Percentiles rank a stretch among this genome's conserved stretches.
These are phyloP conservation scores for Myzus persicae DNA, from an alignment of 1,140 invertebrate species.

Conservation along the genomic window DNA sequence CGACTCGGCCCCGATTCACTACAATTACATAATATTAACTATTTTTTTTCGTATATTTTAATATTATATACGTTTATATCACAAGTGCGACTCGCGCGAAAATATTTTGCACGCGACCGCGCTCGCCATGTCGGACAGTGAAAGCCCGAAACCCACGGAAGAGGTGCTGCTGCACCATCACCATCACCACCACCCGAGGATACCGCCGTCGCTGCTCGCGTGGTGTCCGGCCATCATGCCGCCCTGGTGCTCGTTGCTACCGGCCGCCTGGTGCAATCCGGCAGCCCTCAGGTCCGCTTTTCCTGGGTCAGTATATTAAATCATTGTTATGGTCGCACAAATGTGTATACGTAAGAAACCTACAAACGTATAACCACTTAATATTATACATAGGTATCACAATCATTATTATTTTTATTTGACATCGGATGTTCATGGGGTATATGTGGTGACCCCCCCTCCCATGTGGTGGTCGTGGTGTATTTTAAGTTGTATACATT, in stretches of 20 bases:
- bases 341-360: too few relatives aligned
- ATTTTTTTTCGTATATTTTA: background rate
- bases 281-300: slow-evolving; percentile 61
- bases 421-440: too few relatives aligned
- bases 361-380: too few relatives aligned
- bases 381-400: too few relatives aligned
- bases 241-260: slow-evolving; percentile 61
- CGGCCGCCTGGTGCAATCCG: slow-evolving; percentile 62
- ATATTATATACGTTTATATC: background rate
- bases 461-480: too few relatives aligned
- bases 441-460: too few relatives aligned
- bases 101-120: background rate
- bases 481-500: too few relatives aligned
- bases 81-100: background rate
- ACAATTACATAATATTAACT: background rate
- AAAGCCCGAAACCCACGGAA: slow-evolving; percentile 44
- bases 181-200: slow-evolving; percentile 52
- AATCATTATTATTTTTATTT: too few relatives aligned
- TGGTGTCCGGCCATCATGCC: slow-evolving; percentile 62
- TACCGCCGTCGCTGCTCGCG: slow-evolving; percentile 60
- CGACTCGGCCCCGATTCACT: background rate
- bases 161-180: slow-evolving; percentile 22
- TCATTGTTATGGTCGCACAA: too few relatives aligned
- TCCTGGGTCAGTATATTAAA: slow-evolving; percentile 61
- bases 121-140: slow-evolving; percentile 51